Evolutionary conservation across 2,797 vertebrate genomes (phyloP), one percentile per base, ranked within the genome.

Genomic region (Hafferia zeledoni): DNA sequence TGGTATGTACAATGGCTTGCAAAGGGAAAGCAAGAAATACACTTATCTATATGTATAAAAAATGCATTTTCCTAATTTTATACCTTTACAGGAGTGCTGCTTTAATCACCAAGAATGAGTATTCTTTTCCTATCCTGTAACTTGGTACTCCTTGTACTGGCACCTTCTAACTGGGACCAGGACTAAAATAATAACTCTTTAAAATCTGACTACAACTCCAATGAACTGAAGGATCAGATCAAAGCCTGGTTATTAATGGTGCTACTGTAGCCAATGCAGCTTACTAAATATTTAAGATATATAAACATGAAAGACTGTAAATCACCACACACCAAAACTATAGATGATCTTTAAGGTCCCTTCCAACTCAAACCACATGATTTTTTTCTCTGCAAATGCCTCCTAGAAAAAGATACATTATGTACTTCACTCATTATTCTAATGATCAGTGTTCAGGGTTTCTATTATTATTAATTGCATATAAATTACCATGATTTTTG

Each of bases 381-480:
- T 43, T 17, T 35, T 35, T 7, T 60, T 43, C 57, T 84, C 91
- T 68, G 67, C 76, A 95, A 77, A 61, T n/a, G 65, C 64, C 84
- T 92, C 81, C 81, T 94, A 76, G 90, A 96, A 91, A 74, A 93
- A 81, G 50, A 89, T 28, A 95, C 43, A 92, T 83, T 81, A 93
- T 37, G 33, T 59, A 84, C 89, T 93, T 94, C 93, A 85, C 83
- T 94, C 87, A 31, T 70, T 95, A 64, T 95, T 88, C 91, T 95
- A 96, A 95, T 68, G 89, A 94, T 82, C 82, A 91, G 47, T 39
- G 59, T 83, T 82, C 94, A 63, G 47, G 72, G 22, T 3, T 65
- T 94, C 96, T 94, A 90, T 93, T 97, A 90, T 96, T 96, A 95
- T 94, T 96, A 97, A 97, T 89, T 96, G 94, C 94, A 94, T 91